Conservation (phyloP, 2,797 vertebrate genomes). For the Arnoldichthys spilopterus region DNA sequence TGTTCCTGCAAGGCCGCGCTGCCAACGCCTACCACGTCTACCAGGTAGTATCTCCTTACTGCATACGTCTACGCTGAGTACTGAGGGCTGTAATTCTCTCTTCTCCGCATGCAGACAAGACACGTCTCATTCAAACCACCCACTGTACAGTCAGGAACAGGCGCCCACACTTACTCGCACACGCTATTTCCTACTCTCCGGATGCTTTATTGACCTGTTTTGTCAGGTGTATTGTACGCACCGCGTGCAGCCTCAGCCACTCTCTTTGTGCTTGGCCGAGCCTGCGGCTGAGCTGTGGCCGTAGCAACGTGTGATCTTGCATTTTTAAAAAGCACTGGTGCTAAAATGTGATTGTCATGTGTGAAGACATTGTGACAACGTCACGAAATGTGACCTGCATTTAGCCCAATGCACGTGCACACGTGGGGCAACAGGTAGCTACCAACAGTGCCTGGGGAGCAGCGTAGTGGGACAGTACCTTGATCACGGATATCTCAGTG, state of each 20-base stretch:
- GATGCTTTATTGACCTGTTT: constrained; percentile 29
- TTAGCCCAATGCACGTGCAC: too few relatives aligned
- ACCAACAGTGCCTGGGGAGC: too few relatives aligned
- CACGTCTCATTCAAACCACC: background rate
- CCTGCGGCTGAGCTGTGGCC: background rate
- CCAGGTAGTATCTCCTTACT: constrained; percentile 78
- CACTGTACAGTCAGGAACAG: background rate
- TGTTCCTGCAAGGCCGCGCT: constrained; percentile 94
- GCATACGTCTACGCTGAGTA: background rate
- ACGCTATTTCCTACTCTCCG: background rate
- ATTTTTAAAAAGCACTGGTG: too few relatives aligned
- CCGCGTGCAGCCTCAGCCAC: background rate
- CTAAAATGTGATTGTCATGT: too few relatives aligned
- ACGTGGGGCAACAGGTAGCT: too few relatives aligned
- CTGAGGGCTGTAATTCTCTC: background rate
- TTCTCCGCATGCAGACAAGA: background rate
- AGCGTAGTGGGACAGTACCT: too few relatives aligned
- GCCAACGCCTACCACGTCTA: constrained; percentile 96
- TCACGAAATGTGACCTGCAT: too few relatives aligned
- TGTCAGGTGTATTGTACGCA: background rate
- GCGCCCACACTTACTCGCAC: background rate
- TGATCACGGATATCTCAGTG: too few relatives aligned
- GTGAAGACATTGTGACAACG: too few relatives aligned
- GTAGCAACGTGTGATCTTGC: background rate
- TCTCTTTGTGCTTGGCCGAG: background rate